phyloP scores from a whole-genome alignment of 2,888 invertebrate genomes.

The Agriopis marginaria region DNA sequence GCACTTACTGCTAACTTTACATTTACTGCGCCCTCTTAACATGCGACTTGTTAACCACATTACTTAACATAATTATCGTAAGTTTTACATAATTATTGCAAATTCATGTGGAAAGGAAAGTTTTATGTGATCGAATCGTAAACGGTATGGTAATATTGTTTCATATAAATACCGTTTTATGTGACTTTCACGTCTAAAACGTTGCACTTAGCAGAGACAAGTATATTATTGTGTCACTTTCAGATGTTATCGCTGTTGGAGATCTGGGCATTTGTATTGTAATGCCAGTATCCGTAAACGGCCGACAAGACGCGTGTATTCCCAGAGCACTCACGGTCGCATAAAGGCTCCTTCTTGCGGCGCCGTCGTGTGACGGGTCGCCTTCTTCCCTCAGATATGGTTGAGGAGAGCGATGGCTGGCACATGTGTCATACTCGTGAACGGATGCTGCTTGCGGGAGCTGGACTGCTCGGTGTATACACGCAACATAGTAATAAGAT shows the following conservation, averaged over 20 bases:
- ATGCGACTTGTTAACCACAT: constrained; percentile 49
- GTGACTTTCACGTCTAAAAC: constrained; percentile 55
- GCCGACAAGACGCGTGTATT: no score
- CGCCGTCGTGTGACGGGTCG: no score
- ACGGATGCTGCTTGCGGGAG: no score
- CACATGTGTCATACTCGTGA: no score
- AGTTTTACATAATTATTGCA: constrained; percentile 68
- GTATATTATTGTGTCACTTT: constrained; percentile 18
- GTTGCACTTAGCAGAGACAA: constrained; percentile 27
- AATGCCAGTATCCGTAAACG: not conserved
- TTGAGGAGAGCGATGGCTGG: no score
- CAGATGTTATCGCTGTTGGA: constrained; percentile 18
- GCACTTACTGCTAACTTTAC: constrained; percentile 41
- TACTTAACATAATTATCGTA: constrained; percentile 51
- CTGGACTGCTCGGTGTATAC: no score
- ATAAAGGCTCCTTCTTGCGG: no score
- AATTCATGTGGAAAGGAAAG: constrained; percentile 37
- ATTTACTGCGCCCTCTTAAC: constrained; percentile 39
- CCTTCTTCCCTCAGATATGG: no score
- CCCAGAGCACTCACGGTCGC: no score
- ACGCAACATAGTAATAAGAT: no score
- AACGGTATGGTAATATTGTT: constrained; percentile 38
- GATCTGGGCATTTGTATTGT: constrained; percentile 22
- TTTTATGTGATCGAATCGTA: constrained; percentile 37
- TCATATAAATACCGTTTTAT: constrained; percentile 43